These are phyloP conservation scores for Grammomys dolichurus DNA, from an alignment of 2,113 vertebrate species.

Conservation along the genomic window DNA sequence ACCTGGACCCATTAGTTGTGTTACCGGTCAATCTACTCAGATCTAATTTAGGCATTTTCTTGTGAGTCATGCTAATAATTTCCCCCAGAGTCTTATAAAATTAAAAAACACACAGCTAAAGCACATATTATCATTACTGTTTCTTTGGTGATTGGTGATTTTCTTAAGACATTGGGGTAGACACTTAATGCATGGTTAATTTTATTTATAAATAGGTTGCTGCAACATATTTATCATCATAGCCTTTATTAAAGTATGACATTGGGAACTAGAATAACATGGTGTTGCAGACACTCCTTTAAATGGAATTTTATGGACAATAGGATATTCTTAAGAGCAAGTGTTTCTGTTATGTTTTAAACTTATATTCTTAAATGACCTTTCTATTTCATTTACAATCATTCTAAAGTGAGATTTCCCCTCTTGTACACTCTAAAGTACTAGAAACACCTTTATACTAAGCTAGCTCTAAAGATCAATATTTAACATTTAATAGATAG, in stretches of 20 bases:
- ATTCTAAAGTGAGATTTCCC: conserved; percentile 41
- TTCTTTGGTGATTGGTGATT: conserved; percentile 24
- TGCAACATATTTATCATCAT: neutral
- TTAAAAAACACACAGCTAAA: conserved; percentile 7
- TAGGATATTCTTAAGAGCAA: neutral
- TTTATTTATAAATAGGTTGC: conserved; percentile 34
- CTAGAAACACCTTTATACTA: conserved; percentile 52
- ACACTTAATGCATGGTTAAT: conserved; percentile 8
- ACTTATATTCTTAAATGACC: conserved; percentile 32
- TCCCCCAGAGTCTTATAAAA: neutral
- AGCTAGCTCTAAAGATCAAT: conserved; percentile 41
- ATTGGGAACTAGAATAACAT: neutral
- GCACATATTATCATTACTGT: neutral
- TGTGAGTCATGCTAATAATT: conserved; percentile 14
- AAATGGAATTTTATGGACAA: conserved; percentile 50
- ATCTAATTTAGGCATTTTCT: neutral
- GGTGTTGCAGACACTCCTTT: neutral
- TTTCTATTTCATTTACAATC: conserved; percentile 67
- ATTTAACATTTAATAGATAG: conserved; percentile 52
- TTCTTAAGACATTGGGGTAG: neutral
- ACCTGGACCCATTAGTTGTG: neutral
- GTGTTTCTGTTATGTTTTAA: conserved; percentile 40
- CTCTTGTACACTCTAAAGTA: conserved; percentile 34
- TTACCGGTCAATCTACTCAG: conserved; percentile 27
- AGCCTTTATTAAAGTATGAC: conserved; percentile 15